A percentile compares a stretch with the other conserved stretches of the same genome.
Evolutionary conservation across 2,888 invertebrate species (phyloP).

Genomic region (Holacanthella duospinosa): DNA sequence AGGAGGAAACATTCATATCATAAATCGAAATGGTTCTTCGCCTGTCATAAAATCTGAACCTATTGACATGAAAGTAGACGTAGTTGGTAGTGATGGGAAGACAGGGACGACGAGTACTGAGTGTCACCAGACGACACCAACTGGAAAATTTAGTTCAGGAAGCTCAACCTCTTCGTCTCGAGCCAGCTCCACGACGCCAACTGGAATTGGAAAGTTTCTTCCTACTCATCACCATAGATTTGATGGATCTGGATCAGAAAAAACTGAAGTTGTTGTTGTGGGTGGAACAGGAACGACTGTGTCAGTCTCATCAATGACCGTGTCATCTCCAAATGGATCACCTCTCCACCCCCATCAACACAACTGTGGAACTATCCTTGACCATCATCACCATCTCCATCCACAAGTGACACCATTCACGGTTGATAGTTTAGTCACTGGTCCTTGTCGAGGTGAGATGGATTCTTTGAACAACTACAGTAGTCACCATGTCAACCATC

Average conservation of each 20-base stretch:
- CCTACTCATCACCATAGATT: not conserved
- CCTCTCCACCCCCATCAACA: not conserved
- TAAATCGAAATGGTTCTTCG: constrained; percentile 6
- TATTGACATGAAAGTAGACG: constrained; percentile 36
- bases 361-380: not conserved
- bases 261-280: constrained; percentile 17
- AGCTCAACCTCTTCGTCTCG: not conserved
- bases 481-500: constrained; percentile 14
- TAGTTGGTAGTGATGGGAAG: constrained; percentile 7
- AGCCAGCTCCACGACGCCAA: not conserved
- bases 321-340: constrained; percentile 21
- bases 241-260: constrained; percentile 2
- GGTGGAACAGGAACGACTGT: constrained; percentile 12
- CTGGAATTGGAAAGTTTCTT: constrained; percentile 1
- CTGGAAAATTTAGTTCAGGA: constrained; percentile 4
- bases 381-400: constrained; percentile 8
- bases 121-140: constrained; percentile 1
- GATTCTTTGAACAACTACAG: constrained; percentile 13
- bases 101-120: not conserved
- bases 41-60: constrained; percentile 36
- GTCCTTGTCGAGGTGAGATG: constrained; percentile 35
- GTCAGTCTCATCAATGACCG: constrained; percentile 27
- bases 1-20: constrained; percentile 6
- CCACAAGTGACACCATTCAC: constrained; percentile 44
- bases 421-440: constrained; percentile 54